Evolutionary conservation across 1,140 invertebrate species (phyloP).

Genomic region (Brachionus sp.): DNA sequence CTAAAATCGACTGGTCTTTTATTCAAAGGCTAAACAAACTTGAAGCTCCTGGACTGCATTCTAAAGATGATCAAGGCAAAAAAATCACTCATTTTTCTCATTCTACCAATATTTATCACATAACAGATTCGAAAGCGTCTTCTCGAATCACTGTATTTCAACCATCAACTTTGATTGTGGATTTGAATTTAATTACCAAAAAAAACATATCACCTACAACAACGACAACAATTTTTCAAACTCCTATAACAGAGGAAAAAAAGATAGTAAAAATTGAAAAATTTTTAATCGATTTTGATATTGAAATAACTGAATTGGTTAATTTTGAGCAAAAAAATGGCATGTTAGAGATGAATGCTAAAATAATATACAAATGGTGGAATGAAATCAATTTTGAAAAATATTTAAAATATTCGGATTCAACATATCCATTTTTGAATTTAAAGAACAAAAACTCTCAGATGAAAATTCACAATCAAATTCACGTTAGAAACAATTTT

Average conservation of each 20-base stretch:
- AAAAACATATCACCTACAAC: background rate
- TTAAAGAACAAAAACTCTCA: background rate
- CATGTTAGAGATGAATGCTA: background rate
- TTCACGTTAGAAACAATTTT: slow-evolving; percentile 23
- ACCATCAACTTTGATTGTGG: background rate
- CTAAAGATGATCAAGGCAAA: background rate
- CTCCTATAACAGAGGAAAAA: background rate
- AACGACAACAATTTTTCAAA: background rate
- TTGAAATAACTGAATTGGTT: background rate
- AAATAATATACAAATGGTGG: slow-evolving; percentile 40
- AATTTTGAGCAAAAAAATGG: slow-evolving; percentile 40
- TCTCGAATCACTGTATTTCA: background rate
- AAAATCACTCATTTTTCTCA: background rate
- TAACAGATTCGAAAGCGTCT: background rate
- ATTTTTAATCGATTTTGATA: slow-evolving; percentile 27
- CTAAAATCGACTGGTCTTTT: background rate
- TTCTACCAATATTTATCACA: background rate
- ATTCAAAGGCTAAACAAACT: background rate
- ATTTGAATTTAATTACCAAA: background rate
- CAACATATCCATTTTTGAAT: background rate
- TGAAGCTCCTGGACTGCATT: background rate
- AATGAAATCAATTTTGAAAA: background rate
- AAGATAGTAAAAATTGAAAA: background rate
- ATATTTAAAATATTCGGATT: background rate
- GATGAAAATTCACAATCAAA: slow-evolving; percentile 31